A percentile compares a stretch with the other conserved stretches of the same genome.
Evolutionary conservation across 2,797 vertebrate species (phyloP).

Genomic region (Australoheros facetus): DNA sequence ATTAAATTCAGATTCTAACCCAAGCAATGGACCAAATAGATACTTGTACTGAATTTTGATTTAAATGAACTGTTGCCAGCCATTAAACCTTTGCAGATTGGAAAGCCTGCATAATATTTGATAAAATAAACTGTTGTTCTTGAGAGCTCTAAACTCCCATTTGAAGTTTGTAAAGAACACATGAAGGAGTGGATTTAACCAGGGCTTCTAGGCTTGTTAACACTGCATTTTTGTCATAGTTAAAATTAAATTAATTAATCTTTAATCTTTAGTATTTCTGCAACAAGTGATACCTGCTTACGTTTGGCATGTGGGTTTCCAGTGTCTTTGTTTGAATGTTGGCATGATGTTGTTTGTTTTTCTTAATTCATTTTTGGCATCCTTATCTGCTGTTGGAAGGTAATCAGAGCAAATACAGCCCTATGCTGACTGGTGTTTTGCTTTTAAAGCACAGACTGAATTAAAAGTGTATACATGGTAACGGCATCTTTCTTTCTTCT

Average conservation of each 20-base stretch:
- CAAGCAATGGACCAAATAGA: slow-evolving; percentile 1
- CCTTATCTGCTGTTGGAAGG: not conserved
- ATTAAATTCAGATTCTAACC: not conserved
- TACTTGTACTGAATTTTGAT: not conserved
- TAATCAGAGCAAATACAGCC: not conserved
- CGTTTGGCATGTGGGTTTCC: not conserved
- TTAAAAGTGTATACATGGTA: not conserved
- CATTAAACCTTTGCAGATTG: slow-evolving; percentile 13
- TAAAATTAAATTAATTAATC: no score
- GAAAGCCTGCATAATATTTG: slow-evolving; percentile 1
- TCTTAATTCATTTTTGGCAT: slow-evolving; percentile 2
- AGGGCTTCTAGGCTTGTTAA: not conserved
- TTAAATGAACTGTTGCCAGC: slow-evolving; percentile 1
- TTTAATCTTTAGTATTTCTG: not conserved
- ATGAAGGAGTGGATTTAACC: not conserved
- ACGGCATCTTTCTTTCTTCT: not conserved
- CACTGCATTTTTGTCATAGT: not conserved
- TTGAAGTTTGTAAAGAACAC: not conserved
- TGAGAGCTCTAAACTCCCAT: not conserved
- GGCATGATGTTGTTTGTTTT: not conserved
- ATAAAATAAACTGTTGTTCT: slow-evolving; percentile 28
- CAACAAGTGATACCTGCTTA: not conserved
- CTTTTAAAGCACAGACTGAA: slow-evolving; percentile 11
- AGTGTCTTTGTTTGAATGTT: slow-evolving; percentile 7
- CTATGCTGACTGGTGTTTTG: slow-evolving; percentile 20